These are phyloP conservation scores for Tetrao urogallus DNA, from an alignment of 2,113 vertebrate genomes.

Conservation along the genomic window DNA sequence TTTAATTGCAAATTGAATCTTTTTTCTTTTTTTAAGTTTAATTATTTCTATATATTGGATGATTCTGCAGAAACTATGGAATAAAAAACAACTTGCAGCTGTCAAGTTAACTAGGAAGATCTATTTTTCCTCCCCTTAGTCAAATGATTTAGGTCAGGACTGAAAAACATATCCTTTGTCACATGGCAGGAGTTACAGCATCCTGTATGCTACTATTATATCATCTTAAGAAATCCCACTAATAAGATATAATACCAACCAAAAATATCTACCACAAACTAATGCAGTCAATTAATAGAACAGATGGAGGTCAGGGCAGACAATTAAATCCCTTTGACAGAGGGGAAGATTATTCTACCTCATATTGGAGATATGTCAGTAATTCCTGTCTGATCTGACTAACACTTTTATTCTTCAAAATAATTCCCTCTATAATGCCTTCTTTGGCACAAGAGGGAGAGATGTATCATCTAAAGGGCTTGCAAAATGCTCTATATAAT, in stretches of 20 bases:
- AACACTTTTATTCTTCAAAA: conserved; percentile 40
- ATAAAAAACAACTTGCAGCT: neutral
- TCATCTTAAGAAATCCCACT: conserved; percentile 20
- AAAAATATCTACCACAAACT: conserved; percentile 46
- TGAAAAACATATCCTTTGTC: neutral
- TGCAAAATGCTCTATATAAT: neutral
- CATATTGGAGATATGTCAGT: conserved; percentile 39
- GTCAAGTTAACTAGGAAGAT: neutral
- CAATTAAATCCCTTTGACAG: conserved; percentile 49
- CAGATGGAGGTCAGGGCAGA: conserved; percentile 48
- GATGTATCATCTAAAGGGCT: neutral
- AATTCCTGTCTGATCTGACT: conserved; percentile 53
- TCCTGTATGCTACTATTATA: conserved; percentile 3
- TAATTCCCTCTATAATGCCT: conserved; percentile 28
- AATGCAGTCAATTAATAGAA: conserved; percentile 54
- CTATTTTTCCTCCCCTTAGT: neutral
- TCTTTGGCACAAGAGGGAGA: neutral
- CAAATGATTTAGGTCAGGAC: conserved; percentile 25
- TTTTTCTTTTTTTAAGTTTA: neutral
- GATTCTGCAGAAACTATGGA: neutral
- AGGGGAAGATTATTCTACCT: conserved; percentile 48
- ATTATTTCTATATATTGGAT: neutral
- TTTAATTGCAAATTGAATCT: neutral
- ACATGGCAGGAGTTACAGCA: neutral
- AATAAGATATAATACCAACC: conserved; percentile 37